Conservation (phyloP, 1,140 invertebrate genomes). For the Drosophila sp. region DNA sequence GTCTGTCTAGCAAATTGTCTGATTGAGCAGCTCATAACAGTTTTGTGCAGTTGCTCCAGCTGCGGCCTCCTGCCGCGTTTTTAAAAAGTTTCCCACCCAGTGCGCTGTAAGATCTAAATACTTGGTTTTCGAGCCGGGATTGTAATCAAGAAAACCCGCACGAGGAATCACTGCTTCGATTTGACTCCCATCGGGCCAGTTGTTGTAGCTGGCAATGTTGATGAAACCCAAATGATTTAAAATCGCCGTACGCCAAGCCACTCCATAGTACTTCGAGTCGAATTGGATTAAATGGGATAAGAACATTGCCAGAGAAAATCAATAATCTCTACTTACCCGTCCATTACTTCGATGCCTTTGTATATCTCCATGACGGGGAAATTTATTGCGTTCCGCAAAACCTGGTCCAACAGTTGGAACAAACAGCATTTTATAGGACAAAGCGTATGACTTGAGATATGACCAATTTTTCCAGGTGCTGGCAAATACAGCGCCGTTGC, state of each 20-base stretch:
- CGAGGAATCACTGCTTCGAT: conserved; percentile 85
- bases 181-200: conserved; percentile 87
- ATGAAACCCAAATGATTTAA: conserved; percentile 84
- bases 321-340: conserved; percentile 44
- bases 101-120: conserved; percentile 86
- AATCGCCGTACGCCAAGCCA: conserved; percentile 85
- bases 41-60: conserved; percentile 48
- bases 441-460: conserved; percentile 85
- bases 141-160: conserved; percentile 85
- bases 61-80: conserved; percentile 72
- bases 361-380: conserved; percentile 85
- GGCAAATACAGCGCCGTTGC: conserved; percentile 86
- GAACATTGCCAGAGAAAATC: neutral
- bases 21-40: conserved; percentile 80
- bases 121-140: conserved; percentile 85
- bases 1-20: conserved; percentile 76
- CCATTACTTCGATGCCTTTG: conserved; percentile 85
- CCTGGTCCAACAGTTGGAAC: conserved; percentile 86
- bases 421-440: conserved; percentile 85
- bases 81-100: conserved; percentile 85
- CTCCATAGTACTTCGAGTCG: conserved; percentile 83
- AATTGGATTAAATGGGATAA: conserved; percentile 5
- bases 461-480: conserved; percentile 88
- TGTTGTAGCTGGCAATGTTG: conserved; percentile 86
- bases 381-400: conserved; percentile 85